These are phyloP conservation scores for Caradrina clavipalpis DNA, from an alignment of 2,888 invertebrate species.

Conservation along the genomic window DNA sequence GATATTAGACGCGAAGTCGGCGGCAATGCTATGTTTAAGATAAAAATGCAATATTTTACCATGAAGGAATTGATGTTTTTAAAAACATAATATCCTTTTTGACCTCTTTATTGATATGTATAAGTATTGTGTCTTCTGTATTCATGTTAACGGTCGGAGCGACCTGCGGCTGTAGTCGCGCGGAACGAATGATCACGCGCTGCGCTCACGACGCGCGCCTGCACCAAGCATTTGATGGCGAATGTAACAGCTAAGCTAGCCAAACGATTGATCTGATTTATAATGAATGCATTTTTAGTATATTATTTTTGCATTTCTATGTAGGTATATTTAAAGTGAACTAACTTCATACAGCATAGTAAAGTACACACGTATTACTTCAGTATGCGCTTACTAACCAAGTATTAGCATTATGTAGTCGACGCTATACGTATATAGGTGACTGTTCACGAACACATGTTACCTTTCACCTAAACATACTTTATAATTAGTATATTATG, in stretches of 20 bases:
- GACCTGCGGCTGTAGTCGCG: slow-evolving; percentile 44
- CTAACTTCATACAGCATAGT: slow-evolving; percentile 14
- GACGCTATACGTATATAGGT: slow-evolving; percentile 30
- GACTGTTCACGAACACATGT: slow-evolving; percentile 32
- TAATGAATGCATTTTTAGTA: slow-evolving; percentile 22
- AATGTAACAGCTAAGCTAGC: slow-evolving; percentile 22
- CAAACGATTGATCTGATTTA: slow-evolving; percentile 13
- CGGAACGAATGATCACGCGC: slow-evolving; percentile 53
- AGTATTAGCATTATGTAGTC: slow-evolving; percentile 22
- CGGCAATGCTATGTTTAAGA: slow-evolving; percentile 6
- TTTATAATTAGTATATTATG: slow-evolving; percentile 20
- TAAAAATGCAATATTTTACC: slow-evolving; percentile 23
- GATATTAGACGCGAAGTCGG: slow-evolving; percentile 29
- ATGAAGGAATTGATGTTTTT: slow-evolving; percentile 17
- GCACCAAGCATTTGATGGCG: slow-evolving; percentile 2
- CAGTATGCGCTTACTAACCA: slow-evolving; percentile 36
- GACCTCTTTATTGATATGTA: slow-evolving; percentile 23
- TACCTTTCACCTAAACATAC: slow-evolving; percentile 45
- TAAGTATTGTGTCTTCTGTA: slow-evolving; percentile 13
- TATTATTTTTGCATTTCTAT: slow-evolving; percentile 12
- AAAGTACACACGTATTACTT: slow-evolving; percentile 13
- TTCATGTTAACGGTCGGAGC: slow-evolving; percentile 21
- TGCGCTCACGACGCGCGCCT: slow-evolving; percentile 11
- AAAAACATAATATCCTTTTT: slow-evolving; percentile 1
- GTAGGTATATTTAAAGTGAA: slow-evolving; percentile 21